Base-by-base conservation (phyloP, 2,888 invertebrate genomes). In the Tipula lateralis region DNA sequence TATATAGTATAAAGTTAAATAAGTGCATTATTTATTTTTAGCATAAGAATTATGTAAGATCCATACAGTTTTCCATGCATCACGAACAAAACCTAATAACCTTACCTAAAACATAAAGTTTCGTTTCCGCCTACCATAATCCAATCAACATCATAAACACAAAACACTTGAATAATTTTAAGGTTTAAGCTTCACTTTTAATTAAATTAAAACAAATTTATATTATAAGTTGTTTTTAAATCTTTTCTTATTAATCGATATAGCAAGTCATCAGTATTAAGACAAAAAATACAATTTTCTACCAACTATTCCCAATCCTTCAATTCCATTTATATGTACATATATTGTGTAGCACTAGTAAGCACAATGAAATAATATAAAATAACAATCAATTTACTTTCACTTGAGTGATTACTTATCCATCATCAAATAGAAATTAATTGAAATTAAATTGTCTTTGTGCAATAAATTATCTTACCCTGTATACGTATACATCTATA, bases 151-250 rank as follows among this genome's bases (percentile, higher is more conserved):
- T 66, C 66, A 66, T 24, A 66, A 66, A 66, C 24, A 66, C 24
- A 66, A 66, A 66, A 66, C 24, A 24, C 66, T 66, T 66, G 24
- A 24, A 66, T 66, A 24, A 66, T 66, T 66, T 66, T 9, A 66
- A 66, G 24, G 24, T 66, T 66, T 66, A 66, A 66, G 66, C 66
- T 66, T 66, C 24, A 66, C 66, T 66, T 66, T 66, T 66, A 66
- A 24, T 66, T 66, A 66, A 66, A 66, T 7, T 24, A 66, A 66
- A 66, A 24, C 9, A 66, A 66, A 24, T n/a, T 39, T 9, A 13
- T 39, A 39, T 13, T 39, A 13, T 39, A 39, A 39, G 9, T 39
- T 39, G 13, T 39, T n/a, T 44, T 66, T 66, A 24, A 7, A 39
- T n/a, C n/a, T n/a, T 50, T 50, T 50, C 16, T 50, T 50, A 50